phyloP scores from a whole-genome alignment of 1,140 invertebrate genomes.

The Adoxophyes honmai region DNA sequence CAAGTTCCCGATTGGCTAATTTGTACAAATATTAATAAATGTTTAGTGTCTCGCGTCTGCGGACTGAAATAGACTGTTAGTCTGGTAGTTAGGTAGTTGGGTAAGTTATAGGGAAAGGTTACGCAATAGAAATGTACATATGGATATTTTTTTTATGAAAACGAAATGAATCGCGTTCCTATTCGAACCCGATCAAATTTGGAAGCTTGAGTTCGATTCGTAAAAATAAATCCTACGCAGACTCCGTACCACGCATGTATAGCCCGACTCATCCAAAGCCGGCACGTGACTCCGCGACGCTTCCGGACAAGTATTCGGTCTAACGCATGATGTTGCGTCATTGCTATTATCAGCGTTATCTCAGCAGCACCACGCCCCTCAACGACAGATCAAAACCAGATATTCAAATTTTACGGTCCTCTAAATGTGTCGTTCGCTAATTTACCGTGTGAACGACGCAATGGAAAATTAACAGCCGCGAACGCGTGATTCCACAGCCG shows the following conservation, averaged over 20 bases:
- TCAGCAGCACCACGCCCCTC: slow-evolving; percentile 21
- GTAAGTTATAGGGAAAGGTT: no score
- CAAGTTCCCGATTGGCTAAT: slow-evolving; percentile 30
- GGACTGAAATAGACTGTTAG: neutral
- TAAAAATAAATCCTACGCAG: no score
- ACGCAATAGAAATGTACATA: no score
- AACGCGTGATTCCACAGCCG: slow-evolving; percentile 16
- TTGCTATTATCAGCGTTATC: slow-evolving; percentile 19
- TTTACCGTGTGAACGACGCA: slow-evolving; percentile 3
- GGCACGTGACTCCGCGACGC: neutral
- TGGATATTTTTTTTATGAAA: no score
- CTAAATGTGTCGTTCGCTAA: neutral
- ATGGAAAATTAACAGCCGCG: slow-evolving; percentile 18
- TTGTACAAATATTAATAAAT: slow-evolving; percentile 26
- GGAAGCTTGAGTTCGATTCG: no score
- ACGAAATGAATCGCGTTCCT: no score
- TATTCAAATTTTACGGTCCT: slow-evolving; percentile 17
- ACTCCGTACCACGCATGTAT: neutral
- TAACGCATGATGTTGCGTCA: slow-evolving; percentile 21
- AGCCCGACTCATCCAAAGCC: neutral
- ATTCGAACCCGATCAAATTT: no score
- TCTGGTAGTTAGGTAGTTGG: no score
- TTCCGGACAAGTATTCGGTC: slow-evolving; percentile 17
- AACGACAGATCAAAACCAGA: slow-evolving; percentile 25
- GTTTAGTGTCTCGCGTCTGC: slow-evolving; percentile 1